phyloP scores from a whole-genome alignment of 2,113 vertebrate genomes.

The Cheirogaleus medius region DNA sequence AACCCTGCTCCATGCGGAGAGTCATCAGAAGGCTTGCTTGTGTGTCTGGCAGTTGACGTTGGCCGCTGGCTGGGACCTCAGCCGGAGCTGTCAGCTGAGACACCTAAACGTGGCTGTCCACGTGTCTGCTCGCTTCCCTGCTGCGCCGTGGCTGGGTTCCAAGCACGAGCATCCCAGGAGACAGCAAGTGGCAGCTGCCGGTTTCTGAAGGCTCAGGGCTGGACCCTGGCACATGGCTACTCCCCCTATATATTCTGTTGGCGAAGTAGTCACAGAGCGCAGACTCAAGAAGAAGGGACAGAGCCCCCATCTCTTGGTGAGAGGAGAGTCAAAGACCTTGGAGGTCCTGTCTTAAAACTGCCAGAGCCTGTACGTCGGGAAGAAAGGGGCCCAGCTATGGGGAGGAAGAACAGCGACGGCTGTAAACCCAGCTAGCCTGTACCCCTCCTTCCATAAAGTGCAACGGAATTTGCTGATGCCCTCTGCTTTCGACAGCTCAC shows the following conservation, averaged over 20 bases:
- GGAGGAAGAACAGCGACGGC: background rate
- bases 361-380: background rate
- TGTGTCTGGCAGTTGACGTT: background rate
- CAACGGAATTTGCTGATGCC: accelerated
- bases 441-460: background rate
- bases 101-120: background rate
- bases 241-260: background rate
- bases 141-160: background rate
- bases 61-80: background rate
- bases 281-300: background rate
- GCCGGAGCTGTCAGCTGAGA: background rate
- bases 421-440: background rate
- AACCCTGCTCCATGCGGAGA: background rate
- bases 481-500: background rate
- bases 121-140: background rate
- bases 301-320: no score
- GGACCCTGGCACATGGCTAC: background rate
- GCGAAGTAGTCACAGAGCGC: background rate
- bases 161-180: background rate
- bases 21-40: background rate
- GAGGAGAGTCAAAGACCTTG: background rate
- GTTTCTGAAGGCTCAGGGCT: background rate
- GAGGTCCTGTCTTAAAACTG: background rate
- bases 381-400: background rate
- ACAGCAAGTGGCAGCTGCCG: background rate